These are phyloP conservation scores for Helogale parvula DNA, from an alignment of 2,113 vertebrate species.

Conservation along the genomic window DNA sequence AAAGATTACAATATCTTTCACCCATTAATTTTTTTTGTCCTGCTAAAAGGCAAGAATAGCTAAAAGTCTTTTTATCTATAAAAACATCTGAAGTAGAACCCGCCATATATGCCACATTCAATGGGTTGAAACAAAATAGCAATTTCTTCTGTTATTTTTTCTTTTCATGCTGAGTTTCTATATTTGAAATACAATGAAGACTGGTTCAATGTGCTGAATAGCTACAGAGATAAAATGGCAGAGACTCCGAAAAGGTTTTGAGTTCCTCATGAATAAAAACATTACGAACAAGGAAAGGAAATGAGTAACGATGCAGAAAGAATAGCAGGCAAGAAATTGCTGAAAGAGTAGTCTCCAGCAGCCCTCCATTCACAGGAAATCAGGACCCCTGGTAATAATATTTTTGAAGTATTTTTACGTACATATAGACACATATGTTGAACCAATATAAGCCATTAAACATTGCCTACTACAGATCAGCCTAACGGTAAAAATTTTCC, in stretches of 20 bases:
- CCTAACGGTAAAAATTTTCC: not conserved
- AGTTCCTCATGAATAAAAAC: slow-evolving; percentile 51
- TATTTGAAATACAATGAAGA: slow-evolving; percentile 56
- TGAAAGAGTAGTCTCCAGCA: not conserved
- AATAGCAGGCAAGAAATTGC: not conserved
- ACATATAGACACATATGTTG: not conserved
- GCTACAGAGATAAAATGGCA: slow-evolving; percentile 48
- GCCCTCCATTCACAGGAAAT: not conserved
- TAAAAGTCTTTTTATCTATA: slow-evolving; percentile 56
- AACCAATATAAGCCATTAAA: not conserved
- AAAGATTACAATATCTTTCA: slow-evolving; percentile 54
- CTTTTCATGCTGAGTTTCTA: slow-evolving; percentile 37
- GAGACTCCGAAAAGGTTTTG: slow-evolving; percentile 25
- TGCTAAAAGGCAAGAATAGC: slow-evolving; percentile 25
- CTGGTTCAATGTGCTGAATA: not conserved
- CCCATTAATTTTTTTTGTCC: slow-evolving; percentile 46
- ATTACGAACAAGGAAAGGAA: slow-evolving; percentile 56
- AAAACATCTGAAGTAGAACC: slow-evolving; percentile 56
- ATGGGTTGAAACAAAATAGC: not conserved
- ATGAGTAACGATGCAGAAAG: slow-evolving; percentile 56
- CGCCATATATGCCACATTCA: not conserved
- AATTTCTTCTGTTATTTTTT: slow-evolving; percentile 56
- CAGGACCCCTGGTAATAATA: not conserved
- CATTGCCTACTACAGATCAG: not conserved
- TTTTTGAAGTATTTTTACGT: not conserved